Percentiles rank a stretch among this genome's conserved stretches.
These are phyloP conservation scores for Alces alces DNA, from an alignment of 2,113 vertebrate genomes.

Conservation along the genomic window DNA sequence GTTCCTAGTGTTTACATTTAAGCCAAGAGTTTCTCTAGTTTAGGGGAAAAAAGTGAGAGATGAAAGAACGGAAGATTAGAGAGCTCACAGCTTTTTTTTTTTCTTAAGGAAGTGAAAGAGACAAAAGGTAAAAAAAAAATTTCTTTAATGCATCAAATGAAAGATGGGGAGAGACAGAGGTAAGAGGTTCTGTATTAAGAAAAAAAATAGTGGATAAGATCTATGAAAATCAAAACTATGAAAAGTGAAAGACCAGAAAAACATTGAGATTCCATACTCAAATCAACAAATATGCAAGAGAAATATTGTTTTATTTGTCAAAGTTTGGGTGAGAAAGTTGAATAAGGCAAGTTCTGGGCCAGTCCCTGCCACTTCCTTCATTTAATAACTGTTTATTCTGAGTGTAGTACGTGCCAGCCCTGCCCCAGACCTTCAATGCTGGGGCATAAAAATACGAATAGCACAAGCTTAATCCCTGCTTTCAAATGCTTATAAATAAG, in stretches of 20 bases:
- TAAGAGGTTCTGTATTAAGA: not conserved
- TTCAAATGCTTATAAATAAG: not conserved
- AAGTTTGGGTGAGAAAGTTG: not conserved
- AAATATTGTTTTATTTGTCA: not conserved
- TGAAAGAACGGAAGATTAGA: not conserved
- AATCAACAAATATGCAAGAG: not conserved
- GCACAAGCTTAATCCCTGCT: not conserved
- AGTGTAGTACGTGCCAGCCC: not conserved
- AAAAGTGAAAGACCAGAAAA: not conserved
- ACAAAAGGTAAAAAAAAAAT: not conserved
- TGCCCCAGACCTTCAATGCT: rapidly evolving
- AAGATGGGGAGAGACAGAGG: not conserved
- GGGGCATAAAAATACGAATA: rapidly evolving
- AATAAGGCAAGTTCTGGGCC: not conserved
- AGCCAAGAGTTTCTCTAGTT: not conserved
- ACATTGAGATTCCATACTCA: not conserved
- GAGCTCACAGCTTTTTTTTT: not conserved
- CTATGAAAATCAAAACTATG: not conserved
- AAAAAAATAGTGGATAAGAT: not conserved
- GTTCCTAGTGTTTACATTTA: not conserved
- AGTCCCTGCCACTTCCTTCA: not conserved
- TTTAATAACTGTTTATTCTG: not conserved
- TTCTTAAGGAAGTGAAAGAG: not conserved
- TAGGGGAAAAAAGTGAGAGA: not conserved
- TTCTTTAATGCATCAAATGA: not conserved